Percentiles rank a stretch among this genome's conserved stretches.
These are phyloP conservation scores for Corvus hawaiiensis DNA, from an alignment of 2,113 vertebrate species.

Conservation along the genomic window DNA sequence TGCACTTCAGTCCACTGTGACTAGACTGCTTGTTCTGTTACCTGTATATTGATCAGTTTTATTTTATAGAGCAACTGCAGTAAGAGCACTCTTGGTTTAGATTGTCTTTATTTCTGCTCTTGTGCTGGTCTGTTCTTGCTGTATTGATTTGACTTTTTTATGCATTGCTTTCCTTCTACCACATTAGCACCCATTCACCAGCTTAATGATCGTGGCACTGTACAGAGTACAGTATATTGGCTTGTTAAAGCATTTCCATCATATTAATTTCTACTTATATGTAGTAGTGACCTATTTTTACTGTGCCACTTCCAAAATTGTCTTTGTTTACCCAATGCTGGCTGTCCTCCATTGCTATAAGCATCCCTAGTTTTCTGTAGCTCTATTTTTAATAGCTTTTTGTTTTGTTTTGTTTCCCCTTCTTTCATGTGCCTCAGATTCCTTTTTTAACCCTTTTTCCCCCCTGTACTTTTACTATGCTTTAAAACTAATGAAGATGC, in stretches of 20 bases:
- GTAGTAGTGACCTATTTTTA: constrained; percentile 42
- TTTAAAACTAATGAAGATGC: background rate
- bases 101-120: background rate
- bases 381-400: constrained; percentile 26
- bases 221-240: constrained; percentile 10
- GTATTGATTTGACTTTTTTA: constrained; percentile 42
- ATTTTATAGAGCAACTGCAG: background rate
- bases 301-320: constrained; percentile 24
- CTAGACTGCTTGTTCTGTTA: background rate
- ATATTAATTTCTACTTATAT: constrained; percentile 42
- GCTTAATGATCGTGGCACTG: background rate
- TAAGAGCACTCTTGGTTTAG: background rate
- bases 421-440: background rate
- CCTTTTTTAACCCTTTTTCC: background rate
- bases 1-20: background rate
- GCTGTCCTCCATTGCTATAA: constrained; percentile 24
- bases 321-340: constrained; percentile 37
- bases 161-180: background rate
- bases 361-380: background rate
- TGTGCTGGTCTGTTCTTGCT: background rate
- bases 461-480: background rate
- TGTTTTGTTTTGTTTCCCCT: background rate
- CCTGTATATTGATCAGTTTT: constrained; percentile 1
- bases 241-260: constrained; percentile 41
- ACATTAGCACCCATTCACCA: background rate